Conservation (phyloP, 1,140 invertebrate genomes). For the Pararge aegeria region DNA sequence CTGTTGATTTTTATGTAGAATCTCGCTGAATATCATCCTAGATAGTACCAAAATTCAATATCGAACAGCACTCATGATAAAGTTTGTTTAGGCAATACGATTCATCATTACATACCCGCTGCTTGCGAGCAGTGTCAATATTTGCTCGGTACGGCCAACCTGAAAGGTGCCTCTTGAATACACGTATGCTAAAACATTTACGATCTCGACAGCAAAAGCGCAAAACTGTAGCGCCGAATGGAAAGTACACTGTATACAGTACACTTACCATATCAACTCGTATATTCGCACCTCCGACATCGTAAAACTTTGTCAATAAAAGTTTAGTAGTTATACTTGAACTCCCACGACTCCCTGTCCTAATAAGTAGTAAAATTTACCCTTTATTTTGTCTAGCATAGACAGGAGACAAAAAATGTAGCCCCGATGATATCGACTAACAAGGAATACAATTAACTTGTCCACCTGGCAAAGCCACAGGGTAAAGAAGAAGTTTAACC, state of each 20-base stretch:
- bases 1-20: too few relatives aligned
- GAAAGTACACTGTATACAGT: not conserved
- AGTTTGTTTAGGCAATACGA: constrained; percentile 26
- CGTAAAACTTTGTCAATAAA: not conserved
- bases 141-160: constrained; percentile 48
- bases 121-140: constrained; percentile 42
- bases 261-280: not conserved
- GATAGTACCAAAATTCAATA: not conserved
- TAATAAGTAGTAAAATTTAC: too few relatives aligned
- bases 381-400: too few relatives aligned
- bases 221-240: not conserved
- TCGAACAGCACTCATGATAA: constrained; percentile 3
- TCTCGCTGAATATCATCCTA: too few relatives aligned
- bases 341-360: too few relatives aligned
- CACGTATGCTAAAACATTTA: constrained; percentile 3
- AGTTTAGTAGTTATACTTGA: too few relatives aligned
- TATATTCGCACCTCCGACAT: not conserved
- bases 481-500: too few relatives aligned
- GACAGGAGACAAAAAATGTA: too few relatives aligned
- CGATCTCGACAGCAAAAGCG: constrained; percentile 1
- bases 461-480: too few relatives aligned
- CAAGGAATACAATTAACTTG: too few relatives aligned
- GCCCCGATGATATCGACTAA: too few relatives aligned
- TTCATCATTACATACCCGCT: constrained; percentile 33
- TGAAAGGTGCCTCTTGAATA: constrained; percentile 45